Base-by-base conservation (phyloP, 2,797 vertebrate species). In the Enteromius fasciolatus region DNA sequence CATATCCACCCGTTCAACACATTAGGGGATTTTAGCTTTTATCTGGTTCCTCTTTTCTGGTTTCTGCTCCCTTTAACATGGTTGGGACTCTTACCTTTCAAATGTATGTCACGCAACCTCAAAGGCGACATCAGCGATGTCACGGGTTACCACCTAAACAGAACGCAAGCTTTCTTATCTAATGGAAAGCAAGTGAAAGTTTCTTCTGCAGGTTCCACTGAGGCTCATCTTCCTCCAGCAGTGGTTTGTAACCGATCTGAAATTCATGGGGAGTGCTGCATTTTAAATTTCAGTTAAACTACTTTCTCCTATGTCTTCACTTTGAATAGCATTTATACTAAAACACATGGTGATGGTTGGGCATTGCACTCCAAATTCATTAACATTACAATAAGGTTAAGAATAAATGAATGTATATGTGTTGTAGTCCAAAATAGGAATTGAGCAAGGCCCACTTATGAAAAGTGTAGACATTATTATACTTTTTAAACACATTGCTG, bases 21-120 rank as follows among this genome's bases (percentile, higher is more conserved):
- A 78, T 48, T 3, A 31, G 82, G 72, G 80, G 80, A 46, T 48
- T 87, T 87, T 86, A 15, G 6, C 57, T 74, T 59, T 31, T 50
- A 46, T 77, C 18, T 64, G 1, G 76, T 80, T 68, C 75, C 73
- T 83, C 39, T 31, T 39, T 79, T 79, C 23, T 81, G 28, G 57
- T 85, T 85, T 83, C 64, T 39, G 15, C 76, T n/a, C 54, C 61
- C 81, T 80, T 75, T 77, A 64, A 67, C 46, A 5, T 23, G 77
- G 17, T n/a, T 50, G n/a, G 54, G 20, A 25, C 57, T 63, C 44
- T 72, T 72, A 23, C 72, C 36, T 86, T 82, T 78, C 70, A 76
- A 77, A 70, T 81, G 44, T 79, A 36, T 67, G 69, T 86, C 81
- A 83, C 73, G 33, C 57, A 86, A 84, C 66, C 44, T 84, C 70